These are phyloP conservation scores for Ceratosolen solmsi DNA, from an alignment of 1,140 invertebrate species.

Conservation along the genomic window DNA sequence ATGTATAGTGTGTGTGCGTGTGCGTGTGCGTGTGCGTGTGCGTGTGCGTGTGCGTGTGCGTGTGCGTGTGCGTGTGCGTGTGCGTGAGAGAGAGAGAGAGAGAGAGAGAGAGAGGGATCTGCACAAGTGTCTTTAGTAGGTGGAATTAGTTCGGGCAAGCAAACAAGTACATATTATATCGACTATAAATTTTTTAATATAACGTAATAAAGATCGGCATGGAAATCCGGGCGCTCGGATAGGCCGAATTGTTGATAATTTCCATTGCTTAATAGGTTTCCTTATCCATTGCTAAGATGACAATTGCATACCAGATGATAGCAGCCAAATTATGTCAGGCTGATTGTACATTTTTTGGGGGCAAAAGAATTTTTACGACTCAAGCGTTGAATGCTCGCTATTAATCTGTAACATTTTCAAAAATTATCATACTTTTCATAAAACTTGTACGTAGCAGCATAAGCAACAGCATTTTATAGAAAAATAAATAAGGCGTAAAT, in stretches of 20 bases:
- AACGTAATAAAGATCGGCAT: too few species aligned
- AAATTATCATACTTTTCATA: slow-evolving; percentile 24
- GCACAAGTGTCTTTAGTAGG: slow-evolving; percentile 35
- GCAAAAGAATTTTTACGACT: slow-evolving; percentile 15
- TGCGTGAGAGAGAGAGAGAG: too few species aligned
- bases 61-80: too few species aligned
- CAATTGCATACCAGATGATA: too few species aligned
- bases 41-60: too few species aligned
- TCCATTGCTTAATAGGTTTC: slow-evolving; percentile 14
- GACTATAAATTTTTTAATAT: slow-evolving; percentile 24
- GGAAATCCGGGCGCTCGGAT: background rate
- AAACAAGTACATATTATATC: background rate
- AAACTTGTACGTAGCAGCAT: slow-evolving; percentile 14
- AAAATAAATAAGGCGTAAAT: background rate
- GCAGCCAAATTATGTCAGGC: slow-evolving; percentile 9
- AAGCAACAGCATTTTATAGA: background rate
- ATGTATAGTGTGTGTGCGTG: background rate
- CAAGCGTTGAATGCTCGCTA: slow-evolving; percentile 17
- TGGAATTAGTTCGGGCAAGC: slow-evolving; percentile 18
- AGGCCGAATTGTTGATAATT: slow-evolving; percentile 20
- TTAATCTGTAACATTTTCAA: slow-evolving; percentile 28
- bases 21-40: too few species aligned
- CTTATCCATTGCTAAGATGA: slow-evolving; percentile 8
- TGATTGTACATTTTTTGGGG: slow-evolving; percentile 29
- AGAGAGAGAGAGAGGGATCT: too few species aligned